phyloP scores from a whole-genome alignment of 2,888 invertebrate genomes.

The Parnassius apollo region DNA sequence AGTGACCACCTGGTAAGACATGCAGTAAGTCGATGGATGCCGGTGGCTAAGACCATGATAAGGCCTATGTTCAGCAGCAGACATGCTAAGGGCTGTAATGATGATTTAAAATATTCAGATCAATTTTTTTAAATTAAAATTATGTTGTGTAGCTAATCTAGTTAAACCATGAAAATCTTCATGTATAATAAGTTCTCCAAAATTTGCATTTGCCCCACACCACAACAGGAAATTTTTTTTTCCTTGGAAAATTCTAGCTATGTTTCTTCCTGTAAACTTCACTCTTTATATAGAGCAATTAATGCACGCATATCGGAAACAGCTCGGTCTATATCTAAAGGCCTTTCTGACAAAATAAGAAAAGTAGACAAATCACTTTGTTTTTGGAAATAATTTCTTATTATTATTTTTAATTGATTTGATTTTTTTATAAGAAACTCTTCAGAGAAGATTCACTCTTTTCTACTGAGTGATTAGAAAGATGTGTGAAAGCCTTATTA shows the following conservation, averaged over 20 bases:
- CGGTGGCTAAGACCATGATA: too few relatives aligned
- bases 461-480: constrained; percentile 55
- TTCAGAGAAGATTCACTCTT: constrained; percentile 54
- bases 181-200: constrained; percentile 92
- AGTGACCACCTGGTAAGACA: too few relatives aligned
- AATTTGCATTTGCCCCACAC: constrained; percentile 94
- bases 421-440: constrained; percentile 68
- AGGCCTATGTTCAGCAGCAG: too few relatives aligned
- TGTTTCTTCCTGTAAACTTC: constrained; percentile 91
- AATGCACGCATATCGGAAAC: constrained; percentile 86
- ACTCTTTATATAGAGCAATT: constrained; percentile 88
- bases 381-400: constrained; percentile 89
- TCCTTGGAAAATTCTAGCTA: constrained; percentile 96
- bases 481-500: constrained; percentile 54
- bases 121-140: not conserved
- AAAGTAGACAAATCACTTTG: constrained; percentile 71
- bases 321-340: constrained; percentile 82
- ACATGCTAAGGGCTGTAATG: too few relatives aligned
- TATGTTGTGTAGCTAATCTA: constrained; percentile 87
- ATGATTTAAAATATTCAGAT: too few relatives aligned
- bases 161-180: constrained; percentile 91
- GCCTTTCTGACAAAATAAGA: constrained; percentile 67
- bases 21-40: too few relatives aligned
- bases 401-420: constrained; percentile 85
- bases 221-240: constrained; percentile 95